A percentile compares a stretch with the other conserved stretches of the same genome.
Evolutionary conservation across 37 sponge, comb jelly and placozoan species (phyloP).

Genomic region (Chondrilla cf. caribensis): DNA sequence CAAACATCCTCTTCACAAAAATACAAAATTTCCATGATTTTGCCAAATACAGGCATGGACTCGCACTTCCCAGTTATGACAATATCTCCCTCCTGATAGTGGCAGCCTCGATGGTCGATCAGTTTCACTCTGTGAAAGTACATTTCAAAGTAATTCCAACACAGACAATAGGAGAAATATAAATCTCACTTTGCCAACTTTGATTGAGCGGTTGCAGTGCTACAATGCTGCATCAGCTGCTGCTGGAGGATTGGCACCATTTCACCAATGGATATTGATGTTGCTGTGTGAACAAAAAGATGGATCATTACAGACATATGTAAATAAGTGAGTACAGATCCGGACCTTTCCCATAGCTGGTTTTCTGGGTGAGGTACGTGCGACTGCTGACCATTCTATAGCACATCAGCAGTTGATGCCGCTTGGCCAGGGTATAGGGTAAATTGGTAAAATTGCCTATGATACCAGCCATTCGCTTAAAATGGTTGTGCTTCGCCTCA

Average conservation of each 20-base stretch:
- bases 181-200: background rate
- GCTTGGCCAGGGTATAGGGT: conserved; percentile 8
- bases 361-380: background rate
- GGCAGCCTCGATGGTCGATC: background rate
- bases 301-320: background rate
- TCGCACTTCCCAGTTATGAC: background rate
- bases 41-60: background rate
- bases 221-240: background rate
- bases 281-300: background rate
- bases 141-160: too few species aligned
- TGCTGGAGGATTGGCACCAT: background rate
- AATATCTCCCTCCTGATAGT: background rate
- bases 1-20: background rate
- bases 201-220: background rate
- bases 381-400: background rate
- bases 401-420: background rate
- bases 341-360: conserved; percentile 4
- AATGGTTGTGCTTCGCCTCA: background rate
- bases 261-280: background rate
- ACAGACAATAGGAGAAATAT: background rate
- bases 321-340: background rate
- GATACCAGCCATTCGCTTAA: background rate
- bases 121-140: background rate
- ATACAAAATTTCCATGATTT: background rate
- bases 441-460: conserved; percentile 5